A percentile compares a stretch with the other conserved stretches of the same genome.
Conservation (phyloP, 37 sponge, comb jelly and placozoan species). For the Ephydatia muelleri region DNA sequence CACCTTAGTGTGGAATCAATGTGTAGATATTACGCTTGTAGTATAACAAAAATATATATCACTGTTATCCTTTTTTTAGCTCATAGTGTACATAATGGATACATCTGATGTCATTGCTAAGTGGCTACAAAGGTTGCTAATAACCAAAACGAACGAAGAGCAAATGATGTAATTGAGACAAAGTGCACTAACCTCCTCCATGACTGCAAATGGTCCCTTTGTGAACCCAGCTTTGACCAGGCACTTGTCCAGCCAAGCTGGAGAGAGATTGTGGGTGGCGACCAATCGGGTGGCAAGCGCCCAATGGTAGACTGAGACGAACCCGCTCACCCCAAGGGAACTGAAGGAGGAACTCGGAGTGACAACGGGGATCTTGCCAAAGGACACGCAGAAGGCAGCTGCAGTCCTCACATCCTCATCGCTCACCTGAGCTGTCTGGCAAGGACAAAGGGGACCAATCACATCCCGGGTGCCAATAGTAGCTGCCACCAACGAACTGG, state of each 20-base stretch:
- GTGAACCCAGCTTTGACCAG: conserved; percentile 35
- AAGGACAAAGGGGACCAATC: no score
- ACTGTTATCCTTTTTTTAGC: no score
- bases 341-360: conserved; percentile 12
- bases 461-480: no score
- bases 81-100: no score
- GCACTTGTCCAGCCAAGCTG: not conserved
- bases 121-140: not conserved
- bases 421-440: not conserved
- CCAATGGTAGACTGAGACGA: conserved; percentile 20
- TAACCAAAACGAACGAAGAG: not conserved
- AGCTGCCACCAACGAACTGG: no score
- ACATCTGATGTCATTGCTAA: no score
- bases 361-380: conserved; percentile 42
- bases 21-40: no score
- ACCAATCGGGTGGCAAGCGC: conserved; percentile 17
- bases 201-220: conserved; percentile 57
- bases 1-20: no score
- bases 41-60: no score
- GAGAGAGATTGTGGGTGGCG: not conserved
- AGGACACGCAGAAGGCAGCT: conserved; percentile 11
- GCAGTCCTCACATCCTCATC: not conserved
- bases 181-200: conserved; percentile 40
- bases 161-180: not conserved
- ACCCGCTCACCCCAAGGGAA: not conserved